Evolutionary conservation across 2,113 vertebrate species (phyloP).

Genomic region (Pelodiscus sinensis): DNA sequence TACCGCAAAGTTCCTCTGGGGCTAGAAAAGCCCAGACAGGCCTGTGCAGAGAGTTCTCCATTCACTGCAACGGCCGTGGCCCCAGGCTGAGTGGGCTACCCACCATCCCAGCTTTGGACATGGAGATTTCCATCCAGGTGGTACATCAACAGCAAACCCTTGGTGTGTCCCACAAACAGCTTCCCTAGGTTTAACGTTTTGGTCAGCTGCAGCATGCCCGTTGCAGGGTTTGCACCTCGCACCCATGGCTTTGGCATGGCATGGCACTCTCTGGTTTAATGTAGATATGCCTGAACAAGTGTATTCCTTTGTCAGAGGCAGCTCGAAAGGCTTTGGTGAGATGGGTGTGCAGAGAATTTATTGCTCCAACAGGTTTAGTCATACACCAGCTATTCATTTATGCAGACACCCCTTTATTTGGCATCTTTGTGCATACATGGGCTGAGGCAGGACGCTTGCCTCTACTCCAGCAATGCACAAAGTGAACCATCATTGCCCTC

Average conservation of each 20-base stretch:
- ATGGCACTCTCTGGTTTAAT: constrained; percentile 34
- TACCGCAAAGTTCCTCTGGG: not conserved
- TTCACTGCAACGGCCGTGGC: not conserved
- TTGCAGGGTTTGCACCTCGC: accelerated
- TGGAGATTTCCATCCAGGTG: not conserved
- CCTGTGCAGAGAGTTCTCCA: not conserved
- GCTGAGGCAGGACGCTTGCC: not conserved
- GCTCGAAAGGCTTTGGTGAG: constrained; percentile 21
- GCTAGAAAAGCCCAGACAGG: not conserved
- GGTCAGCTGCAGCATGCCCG: accelerated
- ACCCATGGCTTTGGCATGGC: not conserved
- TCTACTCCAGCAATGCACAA: not conserved
- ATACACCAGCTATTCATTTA: constrained; percentile 11
- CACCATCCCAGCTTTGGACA: not conserved
- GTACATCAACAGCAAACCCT: accelerated
- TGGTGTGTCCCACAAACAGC: not conserved
- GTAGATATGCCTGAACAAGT: constrained; percentile 32
- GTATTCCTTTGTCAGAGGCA: constrained; percentile 61
- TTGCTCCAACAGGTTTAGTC: constrained; percentile 41
- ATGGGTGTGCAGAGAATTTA: not conserved
- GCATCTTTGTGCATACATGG: accelerated
- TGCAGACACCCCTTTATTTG: constrained; percentile 16
- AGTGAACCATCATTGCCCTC: constrained; percentile 84
- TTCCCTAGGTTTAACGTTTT: accelerated
- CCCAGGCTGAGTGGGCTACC: accelerated